Conservation (phyloP, 2,113 vertebrate genomes). For the Hyla sarda region DNA sequence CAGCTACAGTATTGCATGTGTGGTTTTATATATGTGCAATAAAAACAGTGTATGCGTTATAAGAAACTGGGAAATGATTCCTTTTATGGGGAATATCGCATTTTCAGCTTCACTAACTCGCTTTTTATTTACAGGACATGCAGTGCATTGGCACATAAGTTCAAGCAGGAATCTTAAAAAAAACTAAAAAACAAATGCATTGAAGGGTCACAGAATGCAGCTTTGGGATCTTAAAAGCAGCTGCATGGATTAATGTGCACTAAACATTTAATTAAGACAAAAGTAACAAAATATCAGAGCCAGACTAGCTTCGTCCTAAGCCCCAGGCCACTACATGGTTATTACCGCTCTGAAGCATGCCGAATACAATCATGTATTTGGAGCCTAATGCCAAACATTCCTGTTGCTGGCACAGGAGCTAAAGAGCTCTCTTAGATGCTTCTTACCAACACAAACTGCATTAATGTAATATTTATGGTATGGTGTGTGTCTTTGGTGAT, state of each 20-base stretch:
- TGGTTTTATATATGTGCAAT: conserved; percentile 48
- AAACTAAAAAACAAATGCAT: not conserved
- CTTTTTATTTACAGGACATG: conserved; percentile 32
- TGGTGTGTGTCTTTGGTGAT: conserved; percentile 30
- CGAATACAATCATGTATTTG: conserved; percentile 9
- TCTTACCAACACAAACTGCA: not conserved
- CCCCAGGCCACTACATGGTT: conserved; percentile 9
- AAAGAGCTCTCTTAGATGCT: conserved; percentile 14
- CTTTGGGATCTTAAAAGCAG: conserved; percentile 27
- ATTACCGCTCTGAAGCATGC: conserved; percentile 17
- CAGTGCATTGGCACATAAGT: not conserved
- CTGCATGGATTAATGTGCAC: conserved; percentile 9
- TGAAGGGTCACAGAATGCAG: not conserved
- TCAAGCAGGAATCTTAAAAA: conserved; percentile 11
- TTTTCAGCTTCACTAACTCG: conserved; percentile 34
- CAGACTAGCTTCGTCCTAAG: not conserved
- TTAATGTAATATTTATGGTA: conserved; percentile 18
- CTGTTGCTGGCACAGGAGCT: conserved; percentile 20
- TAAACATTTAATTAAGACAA: conserved; percentile 31
- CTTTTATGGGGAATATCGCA: not conserved
- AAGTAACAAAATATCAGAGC: not conserved
- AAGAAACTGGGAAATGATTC: conserved; percentile 22
- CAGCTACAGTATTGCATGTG: conserved; percentile 63
- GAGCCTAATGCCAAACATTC: conserved; percentile 6
- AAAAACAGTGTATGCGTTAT: conserved; percentile 52